Evolutionary conservation across 1,140 invertebrate genomes (phyloP).

Genomic region (Drosophila chauvacae): DNA sequence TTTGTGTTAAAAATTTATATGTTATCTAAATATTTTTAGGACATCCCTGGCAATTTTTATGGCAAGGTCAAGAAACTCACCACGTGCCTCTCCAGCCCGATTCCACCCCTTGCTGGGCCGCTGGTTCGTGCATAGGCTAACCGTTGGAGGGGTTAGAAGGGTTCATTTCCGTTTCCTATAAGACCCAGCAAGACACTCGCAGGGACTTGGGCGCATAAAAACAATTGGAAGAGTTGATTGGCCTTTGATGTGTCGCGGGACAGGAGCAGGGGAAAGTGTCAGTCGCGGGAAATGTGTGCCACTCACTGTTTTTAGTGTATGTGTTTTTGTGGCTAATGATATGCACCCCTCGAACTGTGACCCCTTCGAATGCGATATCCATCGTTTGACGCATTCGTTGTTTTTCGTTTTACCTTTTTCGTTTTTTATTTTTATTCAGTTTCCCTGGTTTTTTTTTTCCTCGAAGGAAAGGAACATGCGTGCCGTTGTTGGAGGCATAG

Average conservation of each 20-base stretch:
- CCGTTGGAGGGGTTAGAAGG: constrained; percentile 59
- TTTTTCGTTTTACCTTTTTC: constrained; percentile 10
- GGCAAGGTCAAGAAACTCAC: constrained; percentile 50
- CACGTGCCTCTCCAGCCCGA: constrained; percentile 1
- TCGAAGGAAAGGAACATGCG: constrained; percentile 76
- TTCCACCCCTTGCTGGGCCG: constrained; percentile 14
- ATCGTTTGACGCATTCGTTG: constrained; percentile 62
- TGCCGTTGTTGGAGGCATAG: constrained; percentile 56
- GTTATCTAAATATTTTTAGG: neutral
- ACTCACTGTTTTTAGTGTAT: constrained; percentile 54
- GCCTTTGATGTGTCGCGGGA: constrained; percentile 71
- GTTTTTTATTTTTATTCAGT: constrained; percentile 34
- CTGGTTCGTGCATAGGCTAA: constrained; percentile 61
- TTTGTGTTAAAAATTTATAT: no score
- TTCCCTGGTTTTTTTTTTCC: constrained; percentile 18
- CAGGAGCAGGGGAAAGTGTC: constrained; percentile 62
- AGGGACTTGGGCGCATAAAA: constrained; percentile 12
- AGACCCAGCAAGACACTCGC: constrained; percentile 36
- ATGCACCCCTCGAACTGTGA: constrained; percentile 67
- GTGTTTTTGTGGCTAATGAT: constrained; percentile 65
- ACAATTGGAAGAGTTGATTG: constrained; percentile 71
- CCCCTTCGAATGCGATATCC: constrained; percentile 41
- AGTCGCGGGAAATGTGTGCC: constrained; percentile 77
- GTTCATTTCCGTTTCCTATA: constrained; percentile 77
- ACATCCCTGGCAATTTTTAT: constrained; percentile 41